Evolutionary conservation across 2,113 vertebrate species (phyloP).

Genomic region (Apteryx owenii): DNA sequence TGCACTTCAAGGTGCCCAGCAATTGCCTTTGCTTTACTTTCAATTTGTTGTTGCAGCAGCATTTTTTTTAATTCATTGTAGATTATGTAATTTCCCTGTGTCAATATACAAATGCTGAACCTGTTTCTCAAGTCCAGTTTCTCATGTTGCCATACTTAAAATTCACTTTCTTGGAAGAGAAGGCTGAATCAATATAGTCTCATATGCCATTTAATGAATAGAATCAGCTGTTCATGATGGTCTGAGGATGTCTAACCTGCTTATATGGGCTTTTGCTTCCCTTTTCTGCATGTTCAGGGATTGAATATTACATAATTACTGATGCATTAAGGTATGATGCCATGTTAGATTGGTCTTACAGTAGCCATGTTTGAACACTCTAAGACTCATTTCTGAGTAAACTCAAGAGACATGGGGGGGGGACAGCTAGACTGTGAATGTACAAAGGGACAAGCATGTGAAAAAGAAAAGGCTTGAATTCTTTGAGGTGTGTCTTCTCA

Average conservation of each 20-base stretch:
- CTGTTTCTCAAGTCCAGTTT: slow-evolving; percentile 18
- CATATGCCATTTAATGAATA: background rate
- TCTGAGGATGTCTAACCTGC: fast-evolving
- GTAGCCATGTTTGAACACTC: background rate
- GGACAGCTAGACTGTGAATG: background rate
- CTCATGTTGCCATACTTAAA: background rate
- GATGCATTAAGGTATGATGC: background rate
- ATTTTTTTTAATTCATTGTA: background rate
- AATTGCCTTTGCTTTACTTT: background rate
- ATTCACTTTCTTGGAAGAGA: background rate
- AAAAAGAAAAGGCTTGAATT: background rate
- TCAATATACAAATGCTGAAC: background rate
- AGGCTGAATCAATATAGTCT: background rate
- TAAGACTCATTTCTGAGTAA: background rate
- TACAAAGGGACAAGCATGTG: background rate
- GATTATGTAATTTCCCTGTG: background rate
- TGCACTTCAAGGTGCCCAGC: background rate
- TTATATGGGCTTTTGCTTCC: background rate
- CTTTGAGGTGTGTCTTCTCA: background rate
- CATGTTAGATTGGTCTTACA: background rate
- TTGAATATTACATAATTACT: background rate
- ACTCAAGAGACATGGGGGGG: fast-evolving
- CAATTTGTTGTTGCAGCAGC: background rate
- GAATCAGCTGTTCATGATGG: background rate
- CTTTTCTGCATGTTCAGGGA: background rate